Percentiles rank a stretch among this genome's conserved stretches.
These are phyloP conservation scores for Apteryx mantelli DNA, from an alignment of 2,113 vertebrate genomes.

Conservation along the genomic window DNA sequence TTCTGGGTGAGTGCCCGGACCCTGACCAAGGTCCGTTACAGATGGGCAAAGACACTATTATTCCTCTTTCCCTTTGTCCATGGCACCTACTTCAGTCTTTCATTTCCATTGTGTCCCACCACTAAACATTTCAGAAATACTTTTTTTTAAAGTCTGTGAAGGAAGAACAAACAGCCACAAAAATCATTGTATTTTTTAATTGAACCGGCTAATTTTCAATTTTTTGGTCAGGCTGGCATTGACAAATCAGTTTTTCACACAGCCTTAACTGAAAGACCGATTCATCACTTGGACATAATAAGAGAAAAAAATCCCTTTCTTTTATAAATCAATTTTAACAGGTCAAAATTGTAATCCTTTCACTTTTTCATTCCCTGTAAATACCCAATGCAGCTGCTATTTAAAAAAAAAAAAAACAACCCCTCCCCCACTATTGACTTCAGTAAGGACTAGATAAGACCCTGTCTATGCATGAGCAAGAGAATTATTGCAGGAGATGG, in stretches of 20 bases:
- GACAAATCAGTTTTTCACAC: slow-evolving; percentile 57
- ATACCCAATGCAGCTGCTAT: background rate
- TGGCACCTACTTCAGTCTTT: background rate
- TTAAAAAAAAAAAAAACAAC: slow-evolving; percentile 46
- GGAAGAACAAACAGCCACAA: background rate
- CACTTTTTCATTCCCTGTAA: slow-evolving; percentile 2
- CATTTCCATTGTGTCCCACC: background rate
- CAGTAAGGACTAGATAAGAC: slow-evolving; percentile 38
- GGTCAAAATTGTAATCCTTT: slow-evolving; percentile 56
- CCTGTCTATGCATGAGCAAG: slow-evolving; percentile 9
- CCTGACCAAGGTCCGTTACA: too few species aligned
- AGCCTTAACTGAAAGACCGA: slow-evolving; percentile 38
- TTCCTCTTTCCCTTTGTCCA: background rate
- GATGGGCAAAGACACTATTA: background rate
- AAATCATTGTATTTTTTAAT: slow-evolving; percentile 26
- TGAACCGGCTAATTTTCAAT: slow-evolving; percentile 7
- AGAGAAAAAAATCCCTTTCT: background rate
- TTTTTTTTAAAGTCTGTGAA: background rate
- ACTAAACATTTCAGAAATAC: background rate
- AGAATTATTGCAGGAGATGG: slow-evolving; percentile 28
- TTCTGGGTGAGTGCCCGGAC: too few species aligned
- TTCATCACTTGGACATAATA: slow-evolving; percentile 56
- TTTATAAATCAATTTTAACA: slow-evolving; percentile 62
- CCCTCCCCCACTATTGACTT: slow-evolving; percentile 32
- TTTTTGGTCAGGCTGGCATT: background rate